Conservation (phyloP, 2,797 vertebrate species). For the Okamejei kenojei region DNA sequence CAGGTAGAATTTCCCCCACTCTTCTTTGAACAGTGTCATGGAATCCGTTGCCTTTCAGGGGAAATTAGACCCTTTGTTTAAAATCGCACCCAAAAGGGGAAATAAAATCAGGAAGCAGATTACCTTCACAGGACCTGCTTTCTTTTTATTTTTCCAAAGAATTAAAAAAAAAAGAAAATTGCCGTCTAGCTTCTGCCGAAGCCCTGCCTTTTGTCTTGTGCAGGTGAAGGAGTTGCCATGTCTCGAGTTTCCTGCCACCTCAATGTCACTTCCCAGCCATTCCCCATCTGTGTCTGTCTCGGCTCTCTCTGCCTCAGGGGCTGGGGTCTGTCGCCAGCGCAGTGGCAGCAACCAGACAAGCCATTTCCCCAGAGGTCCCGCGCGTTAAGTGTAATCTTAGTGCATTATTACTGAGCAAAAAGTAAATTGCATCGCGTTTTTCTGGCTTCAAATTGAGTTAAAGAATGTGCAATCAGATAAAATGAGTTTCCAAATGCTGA, state of each 20-base stretch:
- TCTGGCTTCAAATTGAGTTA: conserved; percentile 17
- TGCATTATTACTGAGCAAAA: conserved; percentile 20
- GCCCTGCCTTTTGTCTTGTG: conserved; percentile 44
- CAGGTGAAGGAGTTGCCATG: conserved; percentile 42
- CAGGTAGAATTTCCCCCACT: not conserved
- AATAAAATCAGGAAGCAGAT: not conserved
- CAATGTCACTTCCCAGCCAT: conserved; percentile 58
- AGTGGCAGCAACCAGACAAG: conserved; percentile 45
- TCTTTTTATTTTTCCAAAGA: not conserved
- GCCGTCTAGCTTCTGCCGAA: conserved; percentile 43
- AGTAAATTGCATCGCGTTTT: not conserved
- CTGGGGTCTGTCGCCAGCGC: conserved; percentile 15
- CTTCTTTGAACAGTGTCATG: not conserved
- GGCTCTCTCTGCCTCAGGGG: conserved; percentile 49
- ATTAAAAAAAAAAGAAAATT: not conserved
- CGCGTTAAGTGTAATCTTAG: not conserved
- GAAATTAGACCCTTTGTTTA: not conserved
- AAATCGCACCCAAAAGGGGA: not conserved
- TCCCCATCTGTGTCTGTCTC: conserved; percentile 63
- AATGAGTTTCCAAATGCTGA: conserved; percentile 8
- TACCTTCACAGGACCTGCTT: not conserved
- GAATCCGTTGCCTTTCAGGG: too few species aligned
- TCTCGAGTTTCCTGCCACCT: conserved; percentile 47
- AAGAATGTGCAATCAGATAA: conserved; percentile 19
- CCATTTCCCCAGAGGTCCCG: conserved; percentile 44